Conservation (phyloP, 2,113 vertebrate species). For the Nannobrachium achirus region DNA sequence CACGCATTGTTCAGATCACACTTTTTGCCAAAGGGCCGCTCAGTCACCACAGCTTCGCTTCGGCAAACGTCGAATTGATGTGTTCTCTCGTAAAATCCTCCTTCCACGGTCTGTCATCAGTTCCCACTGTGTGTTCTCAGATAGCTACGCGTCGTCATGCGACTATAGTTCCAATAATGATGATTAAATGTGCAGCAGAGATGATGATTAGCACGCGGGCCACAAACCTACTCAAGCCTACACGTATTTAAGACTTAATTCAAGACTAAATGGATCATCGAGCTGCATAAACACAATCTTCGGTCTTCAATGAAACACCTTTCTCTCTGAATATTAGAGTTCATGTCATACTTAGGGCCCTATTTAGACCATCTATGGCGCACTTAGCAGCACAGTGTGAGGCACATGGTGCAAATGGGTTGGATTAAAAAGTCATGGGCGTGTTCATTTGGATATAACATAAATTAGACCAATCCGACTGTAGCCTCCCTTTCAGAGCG, state of each 20-base stretch:
- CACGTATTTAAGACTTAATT: conserved; percentile 11
- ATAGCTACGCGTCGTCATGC: conserved; percentile 16
- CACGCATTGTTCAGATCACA: conserved; percentile 12
- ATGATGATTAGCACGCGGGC: conserved; percentile 20
- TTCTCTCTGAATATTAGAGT: conserved; percentile 15
- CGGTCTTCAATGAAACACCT: conserved; percentile 27
- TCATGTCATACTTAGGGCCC: too few species aligned
- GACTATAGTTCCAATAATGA: conserved; percentile 30
- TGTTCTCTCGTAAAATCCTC: conserved; percentile 33
- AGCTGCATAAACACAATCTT: conserved; percentile 23
- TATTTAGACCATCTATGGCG: too few species aligned
- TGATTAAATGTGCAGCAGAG: conserved; percentile 18
- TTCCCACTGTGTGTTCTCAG: conserved; percentile 13
- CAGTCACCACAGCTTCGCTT: conserved; percentile 1
- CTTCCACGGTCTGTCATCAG: conserved; percentile 30
- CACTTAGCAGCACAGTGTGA: too few species aligned
- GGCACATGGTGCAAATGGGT: too few species aligned
- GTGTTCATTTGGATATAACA: too few species aligned
- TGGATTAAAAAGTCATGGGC: too few species aligned
- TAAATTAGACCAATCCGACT: too few species aligned
- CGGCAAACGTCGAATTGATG: conserved; percentile 5
- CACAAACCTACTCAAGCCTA: conserved; percentile 20
- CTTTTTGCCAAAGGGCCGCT: conserved; percentile 3
- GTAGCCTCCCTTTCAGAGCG: too few species aligned
- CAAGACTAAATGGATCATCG: conserved; percentile 29